A percentile compares a stretch with the other conserved stretches of the same genome.
Conservation (phyloP, 2,888 invertebrate species). For the Acanthacorydalis orientalis region DNA sequence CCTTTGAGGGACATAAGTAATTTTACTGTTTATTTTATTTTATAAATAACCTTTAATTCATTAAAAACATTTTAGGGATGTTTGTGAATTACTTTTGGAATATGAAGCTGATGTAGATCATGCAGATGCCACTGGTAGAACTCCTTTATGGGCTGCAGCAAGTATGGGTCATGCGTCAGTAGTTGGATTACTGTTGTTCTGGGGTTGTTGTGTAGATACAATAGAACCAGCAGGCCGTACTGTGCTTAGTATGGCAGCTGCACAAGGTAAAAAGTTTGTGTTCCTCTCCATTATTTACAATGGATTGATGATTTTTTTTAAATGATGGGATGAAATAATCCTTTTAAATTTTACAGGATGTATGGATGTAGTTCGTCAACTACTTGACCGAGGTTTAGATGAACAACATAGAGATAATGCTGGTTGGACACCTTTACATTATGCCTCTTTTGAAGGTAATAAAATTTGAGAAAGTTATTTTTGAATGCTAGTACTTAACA, state of each 20-base stretch:
- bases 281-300: no score
- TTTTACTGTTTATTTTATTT: conserved; percentile 11
- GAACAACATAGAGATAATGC: conserved; percentile 84
- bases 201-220: conserved; percentile 90
- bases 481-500: not conserved
- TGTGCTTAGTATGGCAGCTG: conserved; percentile 69
- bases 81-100: conserved; percentile 79
- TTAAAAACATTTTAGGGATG: conserved; percentile 39
- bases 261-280: conserved; percentile 39
- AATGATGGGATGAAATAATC: not conserved
- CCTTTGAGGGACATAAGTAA: conserved; percentile 77
- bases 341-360: conserved; percentile 31
- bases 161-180: conserved; percentile 81
- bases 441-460: conserved; percentile 85
- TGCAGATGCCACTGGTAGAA: conserved; percentile 62
- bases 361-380: conserved; percentile 74
- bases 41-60: not conserved
- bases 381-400: conserved; percentile 74
- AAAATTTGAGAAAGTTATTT: not conserved
- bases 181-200: conserved; percentile 73
- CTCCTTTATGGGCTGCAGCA: conserved; percentile 83
- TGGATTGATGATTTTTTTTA: no score
- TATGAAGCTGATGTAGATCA: conserved; percentile 87
- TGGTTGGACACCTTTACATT: conserved; percentile 94
- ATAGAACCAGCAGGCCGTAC: conserved; percentile 91